Base-by-base conservation (phyloP, 2,888 invertebrate species). In the Ormyrus pomaceus region DNA sequence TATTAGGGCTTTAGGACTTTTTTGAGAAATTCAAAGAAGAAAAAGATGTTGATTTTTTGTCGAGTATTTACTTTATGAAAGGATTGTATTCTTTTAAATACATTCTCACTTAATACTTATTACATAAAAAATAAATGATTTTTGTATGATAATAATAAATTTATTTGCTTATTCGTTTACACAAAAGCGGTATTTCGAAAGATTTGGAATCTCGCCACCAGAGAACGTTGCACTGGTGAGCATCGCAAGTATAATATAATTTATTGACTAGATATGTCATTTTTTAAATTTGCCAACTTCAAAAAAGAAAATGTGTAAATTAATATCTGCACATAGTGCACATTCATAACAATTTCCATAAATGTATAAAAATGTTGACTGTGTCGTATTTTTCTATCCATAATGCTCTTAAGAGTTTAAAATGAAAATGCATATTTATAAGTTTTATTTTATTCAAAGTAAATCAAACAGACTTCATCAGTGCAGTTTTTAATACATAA, bases 181-280 rank as follows among this genome's bases (percentile, higher is more conserved):
- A 76, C 55, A 56, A 76, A 76, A 80, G 80, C 62, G 76, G 76
- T 80, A 76, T 76, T 50, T 19, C 64, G 51, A 72, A 69, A 66
- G 61, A 51, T 76, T 55, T 64, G 76, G 80, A 76, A 62, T 76
- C 66, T 72, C 58, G 72, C 61, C 80, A 80, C 80, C 80, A 72
- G 76, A 71, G 53, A 71, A 66, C 80, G 11, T 55, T 80, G 53
- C 80, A 70, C 64, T 80, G 80, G 80, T 80, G 80, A 80, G 80
- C 64, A 79, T 61, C 10, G 65, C 69, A 69, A 75, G 59, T 75
- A 79, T 73, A 72, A 56, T 79, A 69, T 51, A 65, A 50, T 61
- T 76, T 76, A 76, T 48, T 19, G 48, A 65, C 56, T 77, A 79
- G 72, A 77, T 68, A 19, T 80, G 11, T 81, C 73, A 68, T 80